Base-by-base conservation (phyloP, 1,140 invertebrate genomes). In the Cylas formicarius region DNA sequence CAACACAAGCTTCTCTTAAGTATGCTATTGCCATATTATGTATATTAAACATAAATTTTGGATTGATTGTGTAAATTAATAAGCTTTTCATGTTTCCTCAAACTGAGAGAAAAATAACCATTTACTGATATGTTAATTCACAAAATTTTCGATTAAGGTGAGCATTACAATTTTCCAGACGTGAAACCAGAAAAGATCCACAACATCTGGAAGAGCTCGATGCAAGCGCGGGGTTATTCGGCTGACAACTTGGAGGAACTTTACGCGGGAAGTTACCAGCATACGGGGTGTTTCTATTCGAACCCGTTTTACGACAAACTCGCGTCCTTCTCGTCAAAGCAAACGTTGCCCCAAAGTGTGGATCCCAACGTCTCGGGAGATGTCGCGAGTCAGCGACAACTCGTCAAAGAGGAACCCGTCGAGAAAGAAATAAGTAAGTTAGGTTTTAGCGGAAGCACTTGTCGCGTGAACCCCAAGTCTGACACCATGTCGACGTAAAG, bases 321-420 rank as follows among this genome's bases (percentile, higher is more conserved):
- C 7, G 43, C 46, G 1, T 24, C 50, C 10, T 18, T 48, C 45
- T 10, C 36, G 36, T 20, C 16, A 23, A 44, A 43, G 24, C 26
- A 23, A 37, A n/a, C n/a, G n/a, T n/a, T n/a, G n/a, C n/a, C n/a
- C n/a, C n/a, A n/a, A n/a, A n/a, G n/a, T n/a, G n/a, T 8, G 35
- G 17, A 22, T n/a, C 35, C 13, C 17, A 28, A 24, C 32, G 27
- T 32, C 23, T 13, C 11, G 17, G 26, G 35, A 41, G 29, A 41
- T 41, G 13, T 27, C 16, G 26, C 16, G 9, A 19, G 35, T 36
- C 40, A 46, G 8, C 10, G 22, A 37, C 46, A 48, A 11, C 36
- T 53, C 2, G 61, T 65, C 11, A 66, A 66, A 41, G 56, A 61
- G 38, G 63, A 66, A 55, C 63, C 62, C 10, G 40, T 43, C n/a